Evolutionary conservation across 2,113 vertebrate species (phyloP), one percentile per base, ranked within the genome.

Genomic region (Mormyrus iriodes): DNA sequence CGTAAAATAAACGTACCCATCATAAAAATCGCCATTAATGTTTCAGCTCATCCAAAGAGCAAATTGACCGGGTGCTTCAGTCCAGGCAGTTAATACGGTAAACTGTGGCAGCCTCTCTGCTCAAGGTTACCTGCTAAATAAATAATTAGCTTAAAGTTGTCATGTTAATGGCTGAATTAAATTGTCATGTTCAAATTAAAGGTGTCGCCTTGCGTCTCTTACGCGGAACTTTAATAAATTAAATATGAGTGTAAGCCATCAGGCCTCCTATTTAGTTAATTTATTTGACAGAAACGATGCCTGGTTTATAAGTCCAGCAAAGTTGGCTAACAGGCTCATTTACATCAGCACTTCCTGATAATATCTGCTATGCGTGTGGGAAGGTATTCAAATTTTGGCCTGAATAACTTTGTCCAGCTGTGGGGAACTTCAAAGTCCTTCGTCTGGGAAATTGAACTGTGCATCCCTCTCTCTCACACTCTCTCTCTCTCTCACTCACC

Each of bases 61-160:
- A 79, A 15, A 42, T 39, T 79, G 31, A 35, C 17, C 5, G 1
- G 73, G 39, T 8, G 73, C 35, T 76, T 7, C 1, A 4, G 73
- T 19, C 73, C 73, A 15, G 13, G n/a, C 35, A 27, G 73, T 79
- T 79, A 39, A 79, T 79, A 21, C 35, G 13, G 35, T 79, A 35
- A 39, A 79, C 15, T 42, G 61, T 76, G 73, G 35, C 73, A 42
- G 73, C 15, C 42, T 79, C 35, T 79, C 31, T 1, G 35, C 3
- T 39, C 73, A 42, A 79, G 73, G 73, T 35, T 79, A 42, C 17
- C 73, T 17, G 12, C 35, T 79, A 79, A 79, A 79, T 42, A 79
- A 79, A 79, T 79, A 79, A 79, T 79, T 79, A 79, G 73, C 73
- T 79, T 79, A 79, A 79, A 42, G 73, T 79, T 79, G 73, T 79